Conservation (phyloP, 2,888 invertebrate species). For the Cheilosia vernalis region DNA sequence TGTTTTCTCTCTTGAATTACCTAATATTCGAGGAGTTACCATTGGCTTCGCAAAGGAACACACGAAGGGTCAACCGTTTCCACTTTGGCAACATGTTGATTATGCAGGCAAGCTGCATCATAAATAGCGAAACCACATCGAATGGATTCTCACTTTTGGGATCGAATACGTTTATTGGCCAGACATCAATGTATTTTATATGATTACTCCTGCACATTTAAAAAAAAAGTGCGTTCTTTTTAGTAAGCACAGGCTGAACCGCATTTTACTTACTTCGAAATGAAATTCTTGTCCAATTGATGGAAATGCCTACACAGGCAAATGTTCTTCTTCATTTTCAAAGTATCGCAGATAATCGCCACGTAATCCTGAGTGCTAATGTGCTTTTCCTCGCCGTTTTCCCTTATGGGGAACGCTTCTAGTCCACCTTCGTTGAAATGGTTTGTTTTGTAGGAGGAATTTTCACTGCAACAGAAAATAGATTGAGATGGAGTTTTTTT, state of each 20-base stretch:
- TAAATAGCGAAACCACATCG: conserved; percentile 95
- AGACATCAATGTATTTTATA: conserved; percentile 96
- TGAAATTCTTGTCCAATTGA: conserved; percentile 90
- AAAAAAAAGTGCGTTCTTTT: conserved; percentile 12
- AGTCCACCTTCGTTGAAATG: conserved; percentile 85
- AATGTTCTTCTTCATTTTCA: conserved; percentile 97
- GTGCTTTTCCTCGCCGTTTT: conserved; percentile 82
- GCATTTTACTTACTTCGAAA: conserved; percentile 86
- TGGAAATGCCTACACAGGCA: conserved; percentile 97
- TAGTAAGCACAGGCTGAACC: conserved; percentile 1
- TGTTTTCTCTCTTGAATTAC: conserved; percentile 76
- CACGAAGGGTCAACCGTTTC: conserved; percentile 93
- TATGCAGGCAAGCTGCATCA: conserved; percentile 98
- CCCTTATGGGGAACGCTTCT: conserved; percentile 85
- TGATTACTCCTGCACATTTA: conserved; percentile 81
- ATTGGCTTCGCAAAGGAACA: conserved; percentile 91
- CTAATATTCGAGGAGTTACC: conserved; percentile 77
- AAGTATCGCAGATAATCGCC: conserved; percentile 92
- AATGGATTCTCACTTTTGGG: conserved; percentile 91
- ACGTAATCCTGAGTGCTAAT: conserved; percentile 89
- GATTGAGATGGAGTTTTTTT: not conserved
- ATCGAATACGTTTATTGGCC: conserved; percentile 96
- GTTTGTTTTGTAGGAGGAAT: conserved; percentile 86
- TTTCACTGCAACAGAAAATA: conserved; percentile 80
- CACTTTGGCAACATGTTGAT: conserved; percentile 95